phyloP scores from a whole-genome alignment of 2,797 vertebrate species.

The Aldrovandia affinis region DNA sequence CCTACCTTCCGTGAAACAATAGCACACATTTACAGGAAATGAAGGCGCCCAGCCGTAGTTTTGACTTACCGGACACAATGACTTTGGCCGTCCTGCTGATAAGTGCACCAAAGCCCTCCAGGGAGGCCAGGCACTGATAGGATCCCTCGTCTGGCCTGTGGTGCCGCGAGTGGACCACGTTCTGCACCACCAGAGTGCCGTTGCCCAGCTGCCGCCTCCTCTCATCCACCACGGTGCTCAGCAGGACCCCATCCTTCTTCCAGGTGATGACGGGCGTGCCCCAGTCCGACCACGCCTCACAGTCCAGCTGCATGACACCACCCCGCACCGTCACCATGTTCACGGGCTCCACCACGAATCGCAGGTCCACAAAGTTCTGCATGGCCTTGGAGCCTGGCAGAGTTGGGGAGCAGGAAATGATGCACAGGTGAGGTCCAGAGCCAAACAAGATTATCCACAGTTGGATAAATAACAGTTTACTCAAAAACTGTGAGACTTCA shows the following conservation, averaged over 20 bases:
- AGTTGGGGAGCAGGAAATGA: background rate
- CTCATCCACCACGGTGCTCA: conserved; percentile 84
- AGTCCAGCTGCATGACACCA: conserved; percentile 81
- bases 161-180: conserved; percentile 87
- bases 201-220: conserved; percentile 81
- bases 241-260: conserved; percentile 85
- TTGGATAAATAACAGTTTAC: too few species aligned
- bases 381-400: conserved; percentile 54
- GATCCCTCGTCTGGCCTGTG: conserved; percentile 88
- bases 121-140: conserved; percentile 86
- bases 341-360: conserved; percentile 80
- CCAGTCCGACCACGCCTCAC: conserved; percentile 73
- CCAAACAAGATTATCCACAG: too few species aligned
- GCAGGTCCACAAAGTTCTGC: conserved; percentile 76
- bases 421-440: too few species aligned
- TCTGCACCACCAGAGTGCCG: conserved; percentile 84
- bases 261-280: conserved; percentile 75
- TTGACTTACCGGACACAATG: conserved; percentile 82
- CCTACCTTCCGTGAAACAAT: too few species aligned
- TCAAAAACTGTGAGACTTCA: too few species aligned
- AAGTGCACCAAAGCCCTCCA: conserved; percentile 83
- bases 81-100: conserved; percentile 84
- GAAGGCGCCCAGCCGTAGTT: background rate
- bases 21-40: too few species aligned
- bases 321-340: conserved; percentile 82